A percentile compares a stretch with the other conserved stretches of the same genome.
Evolutionary conservation across 1,140 invertebrate species (phyloP).

Genomic region (Thaumetopoea pityocampa): DNA sequence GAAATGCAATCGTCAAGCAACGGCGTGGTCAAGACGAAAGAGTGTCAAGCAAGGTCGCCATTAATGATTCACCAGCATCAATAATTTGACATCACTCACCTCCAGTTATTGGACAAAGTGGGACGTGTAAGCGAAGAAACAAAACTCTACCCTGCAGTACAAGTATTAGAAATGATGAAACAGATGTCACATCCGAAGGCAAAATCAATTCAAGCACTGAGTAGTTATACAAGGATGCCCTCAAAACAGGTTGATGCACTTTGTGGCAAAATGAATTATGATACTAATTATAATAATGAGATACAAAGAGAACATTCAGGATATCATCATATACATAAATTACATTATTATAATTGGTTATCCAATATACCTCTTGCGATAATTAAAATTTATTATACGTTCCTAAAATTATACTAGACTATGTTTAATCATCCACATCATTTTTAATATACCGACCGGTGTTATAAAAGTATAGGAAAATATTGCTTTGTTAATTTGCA

Average conservation of each 20-base stretch:
- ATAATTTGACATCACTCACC: constrained; percentile 63
- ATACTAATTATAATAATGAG: neutral
- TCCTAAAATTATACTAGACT: too few relatives aligned
- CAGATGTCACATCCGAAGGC: constrained; percentile 53
- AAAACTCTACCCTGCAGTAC: constrained; percentile 51
- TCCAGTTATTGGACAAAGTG: constrained; percentile 62
- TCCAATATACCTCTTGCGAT: too few relatives aligned
- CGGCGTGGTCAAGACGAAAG: constrained; percentile 10
- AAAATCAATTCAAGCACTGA: constrained; percentile 57
- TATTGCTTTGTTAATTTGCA: too few relatives aligned
- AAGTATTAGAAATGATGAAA: constrained; percentile 44
- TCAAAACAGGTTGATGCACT: constrained; percentile 10
- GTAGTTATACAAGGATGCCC: constrained; percentile 24
- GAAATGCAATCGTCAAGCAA: constrained; percentile 10
- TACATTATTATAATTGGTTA: too few relatives aligned
- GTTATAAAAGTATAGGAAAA: too few relatives aligned
- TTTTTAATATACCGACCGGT: too few relatives aligned
- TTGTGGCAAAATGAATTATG: neutral
- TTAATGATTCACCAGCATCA: constrained; percentile 38
- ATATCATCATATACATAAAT: neutral
- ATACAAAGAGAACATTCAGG: neutral
- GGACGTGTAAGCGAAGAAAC: constrained; percentile 66
- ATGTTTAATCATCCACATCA: too few relatives aligned
- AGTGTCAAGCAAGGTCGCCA: constrained; percentile 40
- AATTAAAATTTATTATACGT: too few relatives aligned